Evolutionary conservation across 2,888 invertebrate species (phyloP), one percentile per base, ranked within the genome.

Genomic region (Athripsodes cinereus): DNA sequence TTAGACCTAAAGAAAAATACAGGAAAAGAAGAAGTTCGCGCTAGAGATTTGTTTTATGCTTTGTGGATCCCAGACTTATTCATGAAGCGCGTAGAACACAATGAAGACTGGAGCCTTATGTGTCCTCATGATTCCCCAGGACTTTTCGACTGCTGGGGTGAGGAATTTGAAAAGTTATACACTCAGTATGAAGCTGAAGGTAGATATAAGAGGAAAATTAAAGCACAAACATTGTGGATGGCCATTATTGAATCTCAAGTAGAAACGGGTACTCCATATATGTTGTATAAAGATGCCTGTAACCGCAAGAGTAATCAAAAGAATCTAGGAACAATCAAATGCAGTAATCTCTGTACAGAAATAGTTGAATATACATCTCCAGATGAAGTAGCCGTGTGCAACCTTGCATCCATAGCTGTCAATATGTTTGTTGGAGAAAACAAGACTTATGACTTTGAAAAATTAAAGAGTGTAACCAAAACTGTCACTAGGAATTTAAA

Each of bases 11-110:
- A 90, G 69, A 97, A 96, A 71, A 99, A 98, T 71, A 96, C 93
- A 1, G 90, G 98, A 0, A 93, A 93, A 69, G 98, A 98, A 71
- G 97, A 98, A 73, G 80, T 87, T 35, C 81, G 98, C 48, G 97
- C 98, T 0, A 81, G 98, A 55, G 98, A 99, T 74, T 76, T 99
- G 35, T 99, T 98, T 73, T 97, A 93, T 72, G 98, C 92, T 0
- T 72, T 99, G 22, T 99, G 99, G 98, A 92, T 99, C 65, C 96
- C 98, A 0, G 98, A 99, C 78, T 80, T 99, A 58, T 99, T 99
- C 72, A 99, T 99, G 99, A 85, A 89, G 71, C 83, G 99, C 52
- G 93, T 95, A 0, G 89, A 95, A 71, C 79, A 80, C 1, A 84
- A 96, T 72, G 87, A 77, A 62, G 80, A 83, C 53, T 99, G 99